Conservation (phyloP, 2,888 invertebrate species). For the Cancer borealis region DNA sequence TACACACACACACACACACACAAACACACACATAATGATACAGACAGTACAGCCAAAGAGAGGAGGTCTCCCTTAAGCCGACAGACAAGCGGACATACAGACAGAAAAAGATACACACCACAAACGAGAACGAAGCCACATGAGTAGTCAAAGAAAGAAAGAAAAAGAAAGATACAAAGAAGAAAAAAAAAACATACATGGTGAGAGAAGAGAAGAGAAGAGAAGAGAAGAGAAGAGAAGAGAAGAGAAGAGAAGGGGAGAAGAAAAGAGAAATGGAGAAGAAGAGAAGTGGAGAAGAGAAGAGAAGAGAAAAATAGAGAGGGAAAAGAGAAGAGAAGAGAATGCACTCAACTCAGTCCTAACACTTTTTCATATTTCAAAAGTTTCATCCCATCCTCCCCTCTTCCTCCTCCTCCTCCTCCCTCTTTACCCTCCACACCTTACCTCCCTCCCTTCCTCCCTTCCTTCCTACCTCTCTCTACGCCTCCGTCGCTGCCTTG, state of each 20-base stretch:
- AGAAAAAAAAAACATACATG: neutral
- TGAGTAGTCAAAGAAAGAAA: neutral
- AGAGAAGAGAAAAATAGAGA: neutral
- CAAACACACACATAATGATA: neutral
- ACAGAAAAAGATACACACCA: neutral
- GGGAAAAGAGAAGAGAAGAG: neutral
- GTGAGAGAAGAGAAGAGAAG: neutral
- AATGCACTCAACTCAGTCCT: neutral
- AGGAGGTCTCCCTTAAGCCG: too few relatives aligned
- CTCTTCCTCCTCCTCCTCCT: neutral
- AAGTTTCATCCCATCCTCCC: neutral
- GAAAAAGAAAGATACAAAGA: neutral
- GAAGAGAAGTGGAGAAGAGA: neutral
- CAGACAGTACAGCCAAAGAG: neutral
- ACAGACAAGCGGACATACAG: neutral
- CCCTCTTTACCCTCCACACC: neutral
- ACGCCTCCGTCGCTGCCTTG: neutral
- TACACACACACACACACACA: neutral
- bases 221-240: neutral
- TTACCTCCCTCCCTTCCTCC: neutral
- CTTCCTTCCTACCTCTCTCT: neutral
- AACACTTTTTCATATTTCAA: slow-evolving; percentile 20
- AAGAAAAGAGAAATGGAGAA: too few relatives aligned
- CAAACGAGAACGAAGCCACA: neutral
- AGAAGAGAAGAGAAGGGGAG: neutral